phyloP scores from a whole-genome alignment of 2,113 vertebrate genomes.

The Sisor rabdophorus region DNA sequence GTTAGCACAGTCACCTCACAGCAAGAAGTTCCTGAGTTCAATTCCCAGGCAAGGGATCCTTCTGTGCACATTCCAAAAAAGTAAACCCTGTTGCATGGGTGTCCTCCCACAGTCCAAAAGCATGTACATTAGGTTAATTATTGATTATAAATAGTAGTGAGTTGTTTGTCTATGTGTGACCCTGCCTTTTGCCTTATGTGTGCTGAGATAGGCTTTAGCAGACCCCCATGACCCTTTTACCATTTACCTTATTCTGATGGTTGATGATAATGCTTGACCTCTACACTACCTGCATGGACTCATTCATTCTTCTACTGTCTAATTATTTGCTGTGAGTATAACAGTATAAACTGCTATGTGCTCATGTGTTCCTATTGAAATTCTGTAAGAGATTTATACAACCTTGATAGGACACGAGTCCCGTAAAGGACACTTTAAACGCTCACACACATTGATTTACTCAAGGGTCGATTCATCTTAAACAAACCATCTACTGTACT shows the following conservation, averaged over 20 bases:
- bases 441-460: neutral
- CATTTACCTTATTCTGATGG: neutral
- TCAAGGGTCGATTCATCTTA: neutral
- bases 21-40: no score
- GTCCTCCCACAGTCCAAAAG: no score
- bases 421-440: neutral
- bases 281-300: neutral
- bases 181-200: no score
- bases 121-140: no score
- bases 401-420: neutral
- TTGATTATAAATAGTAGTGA: no score
- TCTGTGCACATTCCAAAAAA: no score
- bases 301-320: neutral
- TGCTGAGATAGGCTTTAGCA: no score
- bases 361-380: neutral
- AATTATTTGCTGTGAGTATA: neutral
- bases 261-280: neutral
- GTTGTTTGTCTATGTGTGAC: no score
- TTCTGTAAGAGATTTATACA: neutral
- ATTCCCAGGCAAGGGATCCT: no score
- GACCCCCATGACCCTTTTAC: no score
- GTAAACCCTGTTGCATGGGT: no score
- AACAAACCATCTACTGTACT: neutral
- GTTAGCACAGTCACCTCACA: no score
- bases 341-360: neutral